phyloP scores from a whole-genome alignment of 2,888 invertebrate species.

The Entomobrya multifasciata region DNA sequence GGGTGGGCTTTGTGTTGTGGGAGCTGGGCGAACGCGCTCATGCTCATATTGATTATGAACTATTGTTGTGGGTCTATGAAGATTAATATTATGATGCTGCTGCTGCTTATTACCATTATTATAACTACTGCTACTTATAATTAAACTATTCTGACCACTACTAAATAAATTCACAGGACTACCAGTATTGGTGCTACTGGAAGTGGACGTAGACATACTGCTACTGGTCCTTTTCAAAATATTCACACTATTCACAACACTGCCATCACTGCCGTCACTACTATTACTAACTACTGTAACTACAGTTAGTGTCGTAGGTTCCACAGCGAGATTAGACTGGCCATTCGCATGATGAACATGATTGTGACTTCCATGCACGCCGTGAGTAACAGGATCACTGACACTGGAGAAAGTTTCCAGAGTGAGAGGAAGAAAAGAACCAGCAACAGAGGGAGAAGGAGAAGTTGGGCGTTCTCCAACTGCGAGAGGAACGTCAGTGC shows the following conservation, averaged over 20 bases:
- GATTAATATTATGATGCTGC: not conserved
- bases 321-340: slow-evolving; percentile 79
- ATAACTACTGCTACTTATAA: slow-evolving; percentile 16
- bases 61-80: slow-evolving; percentile 1
- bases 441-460: slow-evolving; percentile 78
- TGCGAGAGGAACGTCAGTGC: slow-evolving; percentile 76
- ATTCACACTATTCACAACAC: slow-evolving; percentile 40
- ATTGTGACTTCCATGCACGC: slow-evolving; percentile 77
- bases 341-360: slow-evolving; percentile 78
- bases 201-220: not conserved
- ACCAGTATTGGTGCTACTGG: not conserved
- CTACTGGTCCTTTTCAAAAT: slow-evolving; percentile 56
- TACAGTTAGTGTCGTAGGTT: slow-evolving; percentile 71
- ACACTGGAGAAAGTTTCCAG: slow-evolving; percentile 80
- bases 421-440: slow-evolving; percentile 80
- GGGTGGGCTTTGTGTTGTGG: slow-evolving; percentile 77
- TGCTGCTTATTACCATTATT: slow-evolving; percentile 4
- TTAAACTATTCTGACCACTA: slow-evolving; percentile 16
- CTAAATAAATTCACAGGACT: slow-evolving; percentile 17
- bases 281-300: slow-evolving; percentile 51
- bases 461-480: slow-evolving; percentile 78
- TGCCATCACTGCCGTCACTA: slow-evolving; percentile 29
- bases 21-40: too few relatives aligned
- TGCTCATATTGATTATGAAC: slow-evolving; percentile 42
- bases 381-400: slow-evolving; percentile 76